Conservation (phyloP, 2,888 invertebrate species). For the Nomada flava region DNA sequence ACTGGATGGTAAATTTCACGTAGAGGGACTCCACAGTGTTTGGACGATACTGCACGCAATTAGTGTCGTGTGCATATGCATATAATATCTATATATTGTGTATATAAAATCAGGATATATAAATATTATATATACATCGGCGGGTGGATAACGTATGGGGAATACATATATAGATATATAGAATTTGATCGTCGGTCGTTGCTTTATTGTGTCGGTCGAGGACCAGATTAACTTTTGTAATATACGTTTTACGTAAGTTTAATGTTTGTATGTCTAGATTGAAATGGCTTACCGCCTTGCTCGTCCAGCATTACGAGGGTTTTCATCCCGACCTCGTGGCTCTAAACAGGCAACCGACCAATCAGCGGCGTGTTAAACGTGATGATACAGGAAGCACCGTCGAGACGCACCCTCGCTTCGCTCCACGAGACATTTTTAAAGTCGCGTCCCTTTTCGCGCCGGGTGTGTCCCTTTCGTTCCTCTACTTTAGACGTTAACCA, state of each 20-base stretch:
- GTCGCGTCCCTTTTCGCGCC: background rate
- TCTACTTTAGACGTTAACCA: background rate
- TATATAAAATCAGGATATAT: background rate
- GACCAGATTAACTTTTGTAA: constrained; percentile 12
- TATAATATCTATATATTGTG: constrained; percentile 12
- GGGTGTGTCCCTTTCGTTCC: background rate
- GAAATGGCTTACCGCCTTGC: constrained; percentile 98
- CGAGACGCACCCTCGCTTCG: constrained; percentile 71
- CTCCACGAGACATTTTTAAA: constrained; percentile 36
- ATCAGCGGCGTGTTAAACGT: constrained; percentile 81
- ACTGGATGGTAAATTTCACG: constrained; percentile 22
- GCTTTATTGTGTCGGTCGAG: constrained; percentile 33
- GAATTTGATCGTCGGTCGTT: constrained; percentile 46
- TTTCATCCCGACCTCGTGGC: constrained; percentile 99
- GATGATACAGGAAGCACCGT: constrained; percentile 65
- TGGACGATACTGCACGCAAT: constrained; percentile 58
- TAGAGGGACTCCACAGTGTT: constrained; percentile 48
- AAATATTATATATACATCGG: background rate
- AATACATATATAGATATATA: constrained; percentile 10
- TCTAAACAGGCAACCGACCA: constrained; percentile 91
- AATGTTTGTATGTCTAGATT: constrained; percentile 78
- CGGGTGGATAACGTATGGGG: constrained; percentile 33
- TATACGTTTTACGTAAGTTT: constrained; percentile 43
- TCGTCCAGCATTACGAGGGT: constrained; percentile 99
- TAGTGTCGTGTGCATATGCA: constrained; percentile 52